Percentiles rank a stretch among this genome's conserved stretches.
Conservation (phyloP, 2,888 invertebrate species). For the Andrena dorsata region DNA sequence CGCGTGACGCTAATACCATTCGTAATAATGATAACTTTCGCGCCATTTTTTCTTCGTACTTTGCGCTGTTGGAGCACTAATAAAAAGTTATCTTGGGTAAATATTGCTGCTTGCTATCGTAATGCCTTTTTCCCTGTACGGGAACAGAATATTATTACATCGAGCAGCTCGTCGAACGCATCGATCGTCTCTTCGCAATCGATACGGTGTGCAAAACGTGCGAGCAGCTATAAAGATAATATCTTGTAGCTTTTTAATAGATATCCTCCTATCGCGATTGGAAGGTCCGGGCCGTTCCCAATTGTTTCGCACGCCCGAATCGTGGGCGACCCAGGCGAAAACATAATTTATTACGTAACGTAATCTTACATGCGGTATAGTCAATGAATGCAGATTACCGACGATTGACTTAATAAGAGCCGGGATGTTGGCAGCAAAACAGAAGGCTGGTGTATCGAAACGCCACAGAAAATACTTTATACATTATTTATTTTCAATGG, state of each 20-base stretch:
- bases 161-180: too few species aligned
- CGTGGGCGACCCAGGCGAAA: neutral
- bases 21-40: neutral
- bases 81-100: neutral
- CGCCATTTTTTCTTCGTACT: neutral
- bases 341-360: slow-evolving; percentile 45
- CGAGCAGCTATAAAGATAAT: neutral
- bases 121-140: neutral
- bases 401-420: slow-evolving; percentile 44
- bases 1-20: too few species aligned
- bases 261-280: neutral
- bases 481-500: neutral
- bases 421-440: neutral
- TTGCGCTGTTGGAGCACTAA: neutral
- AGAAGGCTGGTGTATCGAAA: neutral
- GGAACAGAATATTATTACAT: neutral
- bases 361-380: neutral
- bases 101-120: neutral
- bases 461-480: neutral
- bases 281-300: neutral
- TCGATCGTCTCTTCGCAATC: neutral
- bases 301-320: neutral
- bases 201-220: neutral
- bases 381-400: slow-evolving; percentile 46
- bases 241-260: neutral